Evolutionary conservation across 2,797 vertebrate genomes (phyloP).

Genomic region (Toxotes lorentzi): DNA sequence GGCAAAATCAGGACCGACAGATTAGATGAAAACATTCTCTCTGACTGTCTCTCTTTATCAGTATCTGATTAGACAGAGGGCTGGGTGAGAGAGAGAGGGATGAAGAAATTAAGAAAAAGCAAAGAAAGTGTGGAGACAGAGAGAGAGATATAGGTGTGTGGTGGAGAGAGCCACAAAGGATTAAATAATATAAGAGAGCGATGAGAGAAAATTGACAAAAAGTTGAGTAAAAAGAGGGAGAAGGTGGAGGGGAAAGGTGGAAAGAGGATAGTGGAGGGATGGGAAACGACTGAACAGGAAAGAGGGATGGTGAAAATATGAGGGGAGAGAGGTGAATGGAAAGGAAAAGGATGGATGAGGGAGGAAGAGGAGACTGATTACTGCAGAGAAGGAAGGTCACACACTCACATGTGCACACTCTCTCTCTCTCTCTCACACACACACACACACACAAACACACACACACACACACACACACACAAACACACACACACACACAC

Average conservation of each 20-base stretch:
- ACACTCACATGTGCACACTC: too few species aligned
- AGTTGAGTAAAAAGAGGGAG: not conserved
- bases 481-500: too few species aligned
- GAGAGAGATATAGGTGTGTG: not conserved
- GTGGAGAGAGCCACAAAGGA: not conserved
- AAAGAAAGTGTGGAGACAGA: not conserved
- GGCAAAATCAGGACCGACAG: constrained; percentile 59
- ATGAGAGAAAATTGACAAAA: not conserved
- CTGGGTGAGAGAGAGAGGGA: not conserved
- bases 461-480: not conserved
- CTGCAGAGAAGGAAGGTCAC: constrained; percentile 46
- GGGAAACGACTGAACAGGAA: constrained; percentile 28
- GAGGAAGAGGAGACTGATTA: constrained; percentile 50
- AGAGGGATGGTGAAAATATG: constrained; percentile 22
- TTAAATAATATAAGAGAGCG: constrained; percentile 8
- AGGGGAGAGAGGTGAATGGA: constrained; percentile 17
- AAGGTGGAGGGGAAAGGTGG: not conserved
- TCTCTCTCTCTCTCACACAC: too few species aligned
- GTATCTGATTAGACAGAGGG: constrained; percentile 33
- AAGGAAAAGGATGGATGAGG: constrained; percentile 30
- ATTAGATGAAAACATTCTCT: constrained; percentile 74
- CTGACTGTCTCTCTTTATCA: constrained; percentile 44
- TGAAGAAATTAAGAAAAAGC: not conserved
- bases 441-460: too few species aligned
- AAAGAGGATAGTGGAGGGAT: not conserved